These are phyloP conservation scores for Fulmarus glacialis DNA, from an alignment of 2,113 vertebrate genomes.

Conservation along the genomic window DNA sequence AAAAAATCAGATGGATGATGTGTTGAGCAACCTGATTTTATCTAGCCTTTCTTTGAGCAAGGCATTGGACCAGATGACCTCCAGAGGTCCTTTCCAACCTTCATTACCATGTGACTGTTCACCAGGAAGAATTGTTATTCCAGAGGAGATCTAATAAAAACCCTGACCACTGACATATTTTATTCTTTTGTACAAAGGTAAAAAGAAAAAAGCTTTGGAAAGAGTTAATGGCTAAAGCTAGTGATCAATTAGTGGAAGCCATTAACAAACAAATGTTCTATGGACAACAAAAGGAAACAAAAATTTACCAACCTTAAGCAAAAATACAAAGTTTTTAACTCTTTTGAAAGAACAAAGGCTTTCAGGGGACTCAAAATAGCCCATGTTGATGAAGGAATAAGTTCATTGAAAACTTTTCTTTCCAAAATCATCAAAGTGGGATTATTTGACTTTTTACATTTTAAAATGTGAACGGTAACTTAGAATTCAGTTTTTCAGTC, in stretches of 20 bases:
- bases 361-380: background rate
- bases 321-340: background rate
- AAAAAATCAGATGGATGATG: background rate
- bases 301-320: background rate
- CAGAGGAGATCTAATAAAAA: background rate
- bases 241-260: background rate
- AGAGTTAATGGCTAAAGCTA: background rate
- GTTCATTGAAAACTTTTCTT: background rate
- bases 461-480: background rate
- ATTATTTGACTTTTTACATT: background rate
- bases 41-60: background rate
- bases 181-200: background rate
- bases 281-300: background rate
- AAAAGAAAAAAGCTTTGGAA: background rate
- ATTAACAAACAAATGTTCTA: background rate
- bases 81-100: background rate
- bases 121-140: background rate
- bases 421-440: background rate
- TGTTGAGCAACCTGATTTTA: background rate
- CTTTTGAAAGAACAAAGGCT: background rate
- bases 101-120: background rate
- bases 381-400: background rate
- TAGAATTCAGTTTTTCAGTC: background rate
- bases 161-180: background rate
- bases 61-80: background rate